phyloP scores from a whole-genome alignment of 1,140 invertebrate genomes.

The Cydia strobilella region DNA sequence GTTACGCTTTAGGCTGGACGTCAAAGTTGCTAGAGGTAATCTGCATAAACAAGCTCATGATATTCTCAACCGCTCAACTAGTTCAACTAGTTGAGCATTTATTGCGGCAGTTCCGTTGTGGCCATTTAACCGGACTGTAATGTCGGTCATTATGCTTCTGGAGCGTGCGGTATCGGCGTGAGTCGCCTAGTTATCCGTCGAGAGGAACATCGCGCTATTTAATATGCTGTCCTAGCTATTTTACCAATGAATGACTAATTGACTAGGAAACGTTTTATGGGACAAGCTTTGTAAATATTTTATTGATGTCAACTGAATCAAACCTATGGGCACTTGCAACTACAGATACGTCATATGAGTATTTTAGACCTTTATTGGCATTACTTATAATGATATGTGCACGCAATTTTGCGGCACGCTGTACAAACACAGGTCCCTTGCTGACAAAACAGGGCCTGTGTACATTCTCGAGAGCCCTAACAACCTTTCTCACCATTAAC shows the following conservation, averaged over 20 bases:
- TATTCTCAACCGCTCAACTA: slow-evolving; percentile 17
- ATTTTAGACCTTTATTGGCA: too few species aligned
- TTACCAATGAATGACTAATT: background rate
- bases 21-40: background rate
- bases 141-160: slow-evolving; percentile 33
- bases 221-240: background rate
- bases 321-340: too few species aligned
- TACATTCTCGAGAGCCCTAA: too few species aligned
- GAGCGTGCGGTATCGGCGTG: slow-evolving; percentile 34
- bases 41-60: slow-evolving; percentile 20
- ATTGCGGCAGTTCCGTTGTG: slow-evolving; percentile 33
- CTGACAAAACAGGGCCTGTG: too few species aligned
- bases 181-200: background rate
- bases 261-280: background rate
- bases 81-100: slow-evolving; percentile 24
- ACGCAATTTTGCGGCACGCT: too few species aligned
- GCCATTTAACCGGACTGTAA: slow-evolving; percentile 38
- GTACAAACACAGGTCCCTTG: too few species aligned
- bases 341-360: too few species aligned
- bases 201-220: slow-evolving; percentile 7
- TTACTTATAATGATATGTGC: too few species aligned
- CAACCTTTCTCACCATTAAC: too few species aligned
- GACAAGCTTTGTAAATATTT: too few species aligned
- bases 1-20: background rate
- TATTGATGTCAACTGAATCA: too few species aligned